Evolutionary conservation across 2,113 vertebrate species (phyloP).

Genomic region (Thinocorus orbignyianus): DNA sequence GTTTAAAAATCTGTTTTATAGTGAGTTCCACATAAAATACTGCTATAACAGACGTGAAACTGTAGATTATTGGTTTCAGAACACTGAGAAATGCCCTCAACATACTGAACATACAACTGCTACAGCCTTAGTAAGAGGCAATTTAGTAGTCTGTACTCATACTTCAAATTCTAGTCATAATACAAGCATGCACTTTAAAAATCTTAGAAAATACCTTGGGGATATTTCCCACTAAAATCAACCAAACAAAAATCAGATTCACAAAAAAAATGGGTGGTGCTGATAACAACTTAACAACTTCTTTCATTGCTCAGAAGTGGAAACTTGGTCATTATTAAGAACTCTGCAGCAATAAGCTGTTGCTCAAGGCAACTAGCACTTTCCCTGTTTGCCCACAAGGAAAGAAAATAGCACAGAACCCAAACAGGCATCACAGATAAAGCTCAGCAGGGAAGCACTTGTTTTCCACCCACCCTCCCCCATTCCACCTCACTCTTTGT

Average conservation of each 20-base stretch:
- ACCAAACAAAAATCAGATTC: not conserved
- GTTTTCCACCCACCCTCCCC: not conserved
- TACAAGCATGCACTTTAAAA: not conserved
- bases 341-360: not conserved
- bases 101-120: rapidly evolving
- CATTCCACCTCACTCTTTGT: not conserved
- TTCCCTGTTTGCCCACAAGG: not conserved
- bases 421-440: not conserved
- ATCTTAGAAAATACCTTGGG: not conserved
- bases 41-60: not conserved
- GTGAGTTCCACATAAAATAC: not conserved
- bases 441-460: not conserved
- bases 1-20: not conserved
- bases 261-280: not conserved
- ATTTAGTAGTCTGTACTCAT: not conserved
- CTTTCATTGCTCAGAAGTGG: not conserved
- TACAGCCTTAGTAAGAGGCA: not conserved
- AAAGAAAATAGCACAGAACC: not conserved
- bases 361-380: not conserved
- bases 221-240: not conserved
- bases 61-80: not conserved
- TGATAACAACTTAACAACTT: not conserved
- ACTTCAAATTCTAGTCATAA: not conserved
- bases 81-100: not conserved
- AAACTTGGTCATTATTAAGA: not conserved